phyloP scores from a whole-genome alignment of 2,888 invertebrate genomes.

The Linyphia triangularis region DNA sequence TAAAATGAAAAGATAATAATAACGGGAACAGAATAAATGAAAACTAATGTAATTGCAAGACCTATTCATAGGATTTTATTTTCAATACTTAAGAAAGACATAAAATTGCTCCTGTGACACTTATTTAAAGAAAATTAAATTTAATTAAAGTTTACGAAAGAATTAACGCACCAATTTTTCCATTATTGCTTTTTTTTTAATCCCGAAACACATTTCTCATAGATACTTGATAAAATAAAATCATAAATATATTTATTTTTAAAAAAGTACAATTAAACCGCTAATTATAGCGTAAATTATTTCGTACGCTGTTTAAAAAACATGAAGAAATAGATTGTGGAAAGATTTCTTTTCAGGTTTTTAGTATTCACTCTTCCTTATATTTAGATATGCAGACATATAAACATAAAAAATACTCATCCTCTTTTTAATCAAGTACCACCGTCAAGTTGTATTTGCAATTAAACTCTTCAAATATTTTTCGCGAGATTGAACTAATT shows the following conservation, averaged over 20 bases:
- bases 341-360: slow-evolving; percentile 3
- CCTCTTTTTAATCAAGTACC: slow-evolving; percentile 55
- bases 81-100: not conserved
- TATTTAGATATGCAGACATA: not conserved
- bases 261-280: slow-evolving; percentile 25
- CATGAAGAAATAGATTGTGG: not conserved
- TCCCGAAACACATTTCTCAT: slow-evolving; percentile 11
- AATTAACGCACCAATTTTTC: not conserved
- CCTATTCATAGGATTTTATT: not conserved
- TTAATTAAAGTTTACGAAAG: slow-evolving; percentile 45
- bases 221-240: slow-evolving; percentile 52
- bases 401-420: not conserved
- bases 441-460: not conserved
- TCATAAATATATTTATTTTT: slow-evolving; percentile 40
- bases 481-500: slow-evolving; percentile 41
- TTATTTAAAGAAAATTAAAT: slow-evolving; percentile 11
- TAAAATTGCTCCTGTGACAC: not conserved
- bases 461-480: slow-evolving; percentile 33
- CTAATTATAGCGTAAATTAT: slow-evolving; percentile 50
- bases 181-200: not conserved
- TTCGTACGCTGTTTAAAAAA: not conserved
- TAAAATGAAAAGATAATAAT: not conserved
- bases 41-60: not conserved
- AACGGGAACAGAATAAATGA: not conserved
- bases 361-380: not conserved